Evolutionary conservation across 2,888 invertebrate species (phyloP).

Genomic region (Mimachlamys varia): DNA sequence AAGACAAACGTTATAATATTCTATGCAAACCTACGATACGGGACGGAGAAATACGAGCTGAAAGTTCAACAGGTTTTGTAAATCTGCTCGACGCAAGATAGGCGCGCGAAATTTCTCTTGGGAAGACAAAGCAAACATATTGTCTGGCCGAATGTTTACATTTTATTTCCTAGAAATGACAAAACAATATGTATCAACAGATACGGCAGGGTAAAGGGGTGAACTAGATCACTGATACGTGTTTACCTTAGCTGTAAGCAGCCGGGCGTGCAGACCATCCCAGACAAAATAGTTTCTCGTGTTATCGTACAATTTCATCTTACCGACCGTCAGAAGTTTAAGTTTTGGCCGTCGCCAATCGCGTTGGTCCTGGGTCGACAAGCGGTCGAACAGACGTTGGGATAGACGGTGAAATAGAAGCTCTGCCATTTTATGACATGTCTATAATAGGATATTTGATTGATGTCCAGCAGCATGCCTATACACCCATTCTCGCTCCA

Average conservation of each 20-base stretch:
- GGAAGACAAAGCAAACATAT: not conserved
- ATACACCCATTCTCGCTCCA: not conserved
- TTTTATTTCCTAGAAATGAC: not conserved
- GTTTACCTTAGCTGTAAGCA: not conserved
- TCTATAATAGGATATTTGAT: slow-evolving; percentile 15
- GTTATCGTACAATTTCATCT: not conserved
- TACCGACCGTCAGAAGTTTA: not conserved
- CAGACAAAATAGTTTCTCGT: not conserved
- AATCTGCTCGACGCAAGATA: not conserved
- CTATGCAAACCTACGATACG: too few species aligned
- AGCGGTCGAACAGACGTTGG: slow-evolving; percentile 18
- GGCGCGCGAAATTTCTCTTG: not conserved
- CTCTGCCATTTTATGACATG: not conserved
- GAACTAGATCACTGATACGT: not conserved
- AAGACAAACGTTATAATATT: too few species aligned
- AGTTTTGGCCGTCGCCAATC: slow-evolving; percentile 1
- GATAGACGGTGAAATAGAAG: slow-evolving; percentile 1
- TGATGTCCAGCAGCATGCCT: not conserved
- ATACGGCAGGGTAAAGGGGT: not conserved
- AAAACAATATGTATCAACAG: not conserved
- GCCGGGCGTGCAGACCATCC: not conserved
- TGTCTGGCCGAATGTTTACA: too few species aligned
- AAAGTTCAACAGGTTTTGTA: not conserved
- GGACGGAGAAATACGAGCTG: too few species aligned
- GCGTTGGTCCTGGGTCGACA: not conserved